A percentile compares a stretch with the other conserved stretches of the same genome.
phyloP scores from a whole-genome alignment of 2,113 vertebrate species.

The Mustela nigripes region DNA sequence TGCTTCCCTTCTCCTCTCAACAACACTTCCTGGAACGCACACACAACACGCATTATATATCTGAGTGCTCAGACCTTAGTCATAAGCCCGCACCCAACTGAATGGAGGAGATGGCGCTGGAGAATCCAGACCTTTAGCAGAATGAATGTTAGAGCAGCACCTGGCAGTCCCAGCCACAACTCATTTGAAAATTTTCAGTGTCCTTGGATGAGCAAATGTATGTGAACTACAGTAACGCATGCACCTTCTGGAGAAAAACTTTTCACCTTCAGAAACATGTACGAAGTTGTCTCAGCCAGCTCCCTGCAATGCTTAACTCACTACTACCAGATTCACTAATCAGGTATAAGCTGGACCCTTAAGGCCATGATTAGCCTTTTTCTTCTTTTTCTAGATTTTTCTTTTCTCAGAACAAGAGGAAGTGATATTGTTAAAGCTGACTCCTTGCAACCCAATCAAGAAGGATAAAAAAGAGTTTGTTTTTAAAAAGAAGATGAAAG shows the following conservation, averaged over 20 bases:
- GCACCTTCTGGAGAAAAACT: not conserved
- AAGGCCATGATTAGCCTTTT: not conserved
- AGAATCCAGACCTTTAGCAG: not conserved
- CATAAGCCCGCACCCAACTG: not conserved
- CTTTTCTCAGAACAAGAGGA: slow-evolving; percentile 39
- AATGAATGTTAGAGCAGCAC: not conserved
- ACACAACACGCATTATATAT: not conserved
- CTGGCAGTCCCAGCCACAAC: not conserved
- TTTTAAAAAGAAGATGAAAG: slow-evolving; percentile 61
- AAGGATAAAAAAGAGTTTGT: not conserved
- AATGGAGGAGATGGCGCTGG: not conserved
- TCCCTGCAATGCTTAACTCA: not conserved
- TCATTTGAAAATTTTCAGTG: not conserved
- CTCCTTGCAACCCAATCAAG: not conserved
- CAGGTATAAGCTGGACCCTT: not conserved
- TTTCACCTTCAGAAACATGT: not conserved
- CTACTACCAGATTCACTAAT: not conserved
- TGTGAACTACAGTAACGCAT: not conserved
- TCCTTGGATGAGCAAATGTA: not conserved
- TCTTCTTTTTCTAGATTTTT: not conserved
- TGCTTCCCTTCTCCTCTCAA: not conserved
- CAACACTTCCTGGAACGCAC: not conserved
- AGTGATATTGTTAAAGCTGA: not conserved
- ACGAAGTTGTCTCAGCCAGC: not conserved
- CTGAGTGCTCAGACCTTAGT: not conserved